Evolutionary conservation across 2,888 invertebrate genomes (phyloP).

Genomic region (Drosophila conformis): DNA sequence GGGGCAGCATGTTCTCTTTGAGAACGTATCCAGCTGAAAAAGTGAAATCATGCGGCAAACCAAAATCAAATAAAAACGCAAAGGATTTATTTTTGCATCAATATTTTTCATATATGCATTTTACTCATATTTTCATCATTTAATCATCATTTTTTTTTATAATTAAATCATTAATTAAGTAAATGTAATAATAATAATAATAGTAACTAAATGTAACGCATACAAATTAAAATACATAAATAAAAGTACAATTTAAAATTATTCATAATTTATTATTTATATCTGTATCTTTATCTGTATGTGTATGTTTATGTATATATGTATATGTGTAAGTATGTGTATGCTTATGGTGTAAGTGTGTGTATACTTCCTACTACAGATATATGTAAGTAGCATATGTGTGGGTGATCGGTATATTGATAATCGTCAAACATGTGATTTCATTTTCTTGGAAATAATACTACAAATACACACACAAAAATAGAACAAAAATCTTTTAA

Average conservation of each 20-base stretch:
- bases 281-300: constrained; percentile 38
- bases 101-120: constrained; percentile 73
- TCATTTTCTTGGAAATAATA: constrained; percentile 77
- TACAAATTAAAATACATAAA: constrained; percentile 76
- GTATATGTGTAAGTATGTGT: constrained; percentile 43
- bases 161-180: constrained; percentile 80
- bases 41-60: constrained; percentile 6
- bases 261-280: constrained; percentile 71
- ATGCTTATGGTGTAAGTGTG: constrained; percentile 50
- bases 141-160: constrained; percentile 61
- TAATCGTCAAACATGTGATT: constrained; percentile 47
- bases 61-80: constrained; percentile 74
- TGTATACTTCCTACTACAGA: constrained; percentile 17
- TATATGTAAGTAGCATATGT: constrained; percentile 11
- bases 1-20: constrained; percentile 17
- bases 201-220: constrained; percentile 81
- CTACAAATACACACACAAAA: constrained; percentile 75
- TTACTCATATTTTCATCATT: constrained; percentile 70
- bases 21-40: constrained; percentile 40
- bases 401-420: constrained; percentile 36
- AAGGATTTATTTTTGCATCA: constrained; percentile 66
- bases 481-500: constrained; percentile 46
- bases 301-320: constrained; percentile 45
- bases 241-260: constrained; percentile 72
- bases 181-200: constrained; percentile 78